Percentiles rank a stretch among this genome's conserved stretches.
phyloP scores from a whole-genome alignment of 2,113 vertebrate species.

The Verasper variegatus region DNA sequence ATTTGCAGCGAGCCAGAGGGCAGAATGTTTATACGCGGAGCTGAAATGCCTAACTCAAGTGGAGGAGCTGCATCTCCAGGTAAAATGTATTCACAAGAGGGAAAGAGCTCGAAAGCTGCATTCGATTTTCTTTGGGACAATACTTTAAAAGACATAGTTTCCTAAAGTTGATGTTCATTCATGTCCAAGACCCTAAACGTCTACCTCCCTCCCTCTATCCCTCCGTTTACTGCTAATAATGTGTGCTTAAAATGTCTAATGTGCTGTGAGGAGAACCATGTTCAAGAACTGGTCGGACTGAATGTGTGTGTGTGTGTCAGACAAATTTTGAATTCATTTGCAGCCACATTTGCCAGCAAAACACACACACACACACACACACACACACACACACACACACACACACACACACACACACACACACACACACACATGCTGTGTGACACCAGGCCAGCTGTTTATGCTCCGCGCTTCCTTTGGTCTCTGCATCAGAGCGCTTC shows the following conservation, averaged over 20 bases:
- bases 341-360: no score
- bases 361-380: neutral
- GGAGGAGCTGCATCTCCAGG: slow-evolving; percentile 11
- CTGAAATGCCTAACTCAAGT: slow-evolving; percentile 10
- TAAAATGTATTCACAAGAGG: neutral
- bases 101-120: neutral
- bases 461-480: slow-evolving; percentile 60
- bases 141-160: neutral
- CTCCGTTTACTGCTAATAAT: no score
- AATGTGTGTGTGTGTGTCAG: neutral
- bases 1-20: slow-evolving; percentile 40
- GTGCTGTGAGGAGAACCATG: no score
- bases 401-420: neutral
- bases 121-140: no score
- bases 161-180: neutral
- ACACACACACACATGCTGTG: neutral
- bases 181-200: neutral
- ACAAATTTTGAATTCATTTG: neutral
- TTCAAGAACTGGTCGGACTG: neutral
- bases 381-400: neutral
- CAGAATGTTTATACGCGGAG: slow-evolving; percentile 8
- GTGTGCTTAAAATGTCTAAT: neutral
- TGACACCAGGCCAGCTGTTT: slow-evolving; percentile 71
- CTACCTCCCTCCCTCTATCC: neutral
- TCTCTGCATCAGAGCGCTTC: slow-evolving; percentile 56